Evolutionary conservation across 1,140 invertebrate genomes (phyloP).

Genomic region (Sinella curviseta): DNA sequence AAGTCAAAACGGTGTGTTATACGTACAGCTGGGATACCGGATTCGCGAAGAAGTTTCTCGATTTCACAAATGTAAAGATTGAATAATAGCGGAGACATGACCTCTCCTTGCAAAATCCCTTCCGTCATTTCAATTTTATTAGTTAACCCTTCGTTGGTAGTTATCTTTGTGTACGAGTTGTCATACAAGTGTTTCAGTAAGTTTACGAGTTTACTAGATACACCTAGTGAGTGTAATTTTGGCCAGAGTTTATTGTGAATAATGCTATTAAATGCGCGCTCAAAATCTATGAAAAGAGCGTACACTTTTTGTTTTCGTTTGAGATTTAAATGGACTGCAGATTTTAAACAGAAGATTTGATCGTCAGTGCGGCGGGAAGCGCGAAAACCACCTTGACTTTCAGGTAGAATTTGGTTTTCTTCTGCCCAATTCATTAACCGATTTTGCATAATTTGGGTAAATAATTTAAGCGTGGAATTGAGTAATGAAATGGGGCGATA

Average conservation of each 20-base stretch:
- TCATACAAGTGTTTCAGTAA: slow-evolving; percentile 40
- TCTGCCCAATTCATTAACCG: slow-evolving; percentile 37
- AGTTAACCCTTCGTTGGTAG: background rate
- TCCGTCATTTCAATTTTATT: slow-evolving; percentile 35
- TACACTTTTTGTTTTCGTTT: slow-evolving; percentile 38
- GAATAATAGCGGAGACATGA: slow-evolving; percentile 30
- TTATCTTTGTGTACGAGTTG: background rate
- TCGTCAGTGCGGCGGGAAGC: slow-evolving; percentile 37
- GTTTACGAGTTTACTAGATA: slow-evolving; percentile 46
- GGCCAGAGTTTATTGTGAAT: slow-evolving; percentile 45
- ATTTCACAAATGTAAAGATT: slow-evolving; percentile 15
- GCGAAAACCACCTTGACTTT: slow-evolving; percentile 46
- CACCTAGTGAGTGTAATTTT: slow-evolving; percentile 40
- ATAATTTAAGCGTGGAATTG: slow-evolving; percentile 45
- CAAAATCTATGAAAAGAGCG: slow-evolving; percentile 49
- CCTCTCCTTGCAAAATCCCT: slow-evolving; percentile 49
- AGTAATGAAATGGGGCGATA: slow-evolving; percentile 38
- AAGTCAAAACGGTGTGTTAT: slow-evolving; percentile 31
- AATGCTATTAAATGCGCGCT: slow-evolving; percentile 48
- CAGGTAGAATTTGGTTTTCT: slow-evolving; percentile 40
- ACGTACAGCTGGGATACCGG: background rate
- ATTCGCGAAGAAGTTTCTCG: background rate
- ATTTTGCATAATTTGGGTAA: slow-evolving; percentile 41
- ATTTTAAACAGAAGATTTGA: slow-evolving; percentile 46
- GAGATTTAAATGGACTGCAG: slow-evolving; percentile 39